Evolutionary conservation across 2,888 invertebrate genomes (phyloP).

Genomic region (Sarcophaga rosellei): DNA sequence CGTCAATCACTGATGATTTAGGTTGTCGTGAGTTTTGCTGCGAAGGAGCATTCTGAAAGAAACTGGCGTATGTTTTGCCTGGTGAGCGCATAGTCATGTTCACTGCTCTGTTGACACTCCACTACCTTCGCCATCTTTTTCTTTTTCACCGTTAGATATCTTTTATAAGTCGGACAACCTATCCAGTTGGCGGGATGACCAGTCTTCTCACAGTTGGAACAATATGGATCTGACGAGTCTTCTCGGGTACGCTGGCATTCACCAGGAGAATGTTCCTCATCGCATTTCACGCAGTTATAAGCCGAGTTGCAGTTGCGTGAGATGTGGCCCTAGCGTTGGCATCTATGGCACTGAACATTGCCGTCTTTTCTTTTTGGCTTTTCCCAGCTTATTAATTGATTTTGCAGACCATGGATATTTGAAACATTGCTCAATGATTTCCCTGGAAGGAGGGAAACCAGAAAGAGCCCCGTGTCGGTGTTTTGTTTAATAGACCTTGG

Average conservation of each 20-base stretch:
- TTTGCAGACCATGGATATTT: background rate
- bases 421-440: constrained; percentile 1
- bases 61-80: background rate
- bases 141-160: too few species aligned
- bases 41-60: background rate
- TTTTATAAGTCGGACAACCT: background rate
- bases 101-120: background rate
- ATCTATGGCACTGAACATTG: background rate
- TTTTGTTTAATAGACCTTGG: background rate
- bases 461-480: background rate
- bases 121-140: background rate
- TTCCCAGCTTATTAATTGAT: constrained; percentile 10
- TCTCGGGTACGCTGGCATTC: background rate
- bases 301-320: too few species aligned
- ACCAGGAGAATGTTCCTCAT: background rate
- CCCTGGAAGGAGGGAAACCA: constrained; percentile 2
- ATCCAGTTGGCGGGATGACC: background rate
- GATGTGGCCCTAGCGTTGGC: too few species aligned
- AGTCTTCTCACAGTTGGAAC: background rate
- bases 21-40: background rate
- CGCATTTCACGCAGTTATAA: background rate
- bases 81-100: background rate
- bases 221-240: background rate
- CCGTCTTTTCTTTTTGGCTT: constrained; percentile 5
- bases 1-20: too few species aligned